Percentiles rank a stretch among this genome's conserved stretches.
phyloP scores from a whole-genome alignment of 2,888 invertebrate genomes.

The Anticlea derivata region DNA sequence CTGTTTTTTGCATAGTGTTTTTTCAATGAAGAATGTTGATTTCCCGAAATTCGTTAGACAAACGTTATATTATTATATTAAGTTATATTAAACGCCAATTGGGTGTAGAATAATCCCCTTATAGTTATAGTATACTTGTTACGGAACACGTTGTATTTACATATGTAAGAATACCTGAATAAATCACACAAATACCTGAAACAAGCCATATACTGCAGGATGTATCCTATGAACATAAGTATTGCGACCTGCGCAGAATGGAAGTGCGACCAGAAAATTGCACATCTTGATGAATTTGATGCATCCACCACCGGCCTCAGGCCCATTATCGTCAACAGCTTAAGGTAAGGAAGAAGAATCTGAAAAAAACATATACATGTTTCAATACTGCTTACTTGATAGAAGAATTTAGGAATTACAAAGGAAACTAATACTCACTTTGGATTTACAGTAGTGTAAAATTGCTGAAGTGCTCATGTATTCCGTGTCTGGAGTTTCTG shows the following conservation, averaged over 20 bases:
- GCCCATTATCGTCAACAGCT: slow-evolving; percentile 89
- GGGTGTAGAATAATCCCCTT: too few species aligned
- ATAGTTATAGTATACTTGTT: too few species aligned
- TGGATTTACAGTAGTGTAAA: slow-evolving; percentile 91
- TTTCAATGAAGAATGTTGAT: too few species aligned
- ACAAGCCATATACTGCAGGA: slow-evolving; percentile 91
- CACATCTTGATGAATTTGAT: slow-evolving; percentile 83
- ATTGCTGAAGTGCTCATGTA: slow-evolving; percentile 90
- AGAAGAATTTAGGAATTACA: neutral
- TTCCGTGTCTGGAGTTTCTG: slow-evolving; percentile 86
- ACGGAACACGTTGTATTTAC: too few species aligned
- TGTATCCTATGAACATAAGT: slow-evolving; percentile 88
- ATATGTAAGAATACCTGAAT: too few species aligned
- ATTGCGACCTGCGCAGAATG: slow-evolving; percentile 88
- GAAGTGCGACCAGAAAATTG: slow-evolving; percentile 85
- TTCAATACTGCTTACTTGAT: neutral
- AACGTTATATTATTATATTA: too few species aligned
- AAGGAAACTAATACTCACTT: slow-evolving; percentile 69
- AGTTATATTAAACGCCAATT: too few species aligned
- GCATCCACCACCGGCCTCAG: slow-evolving; percentile 88
- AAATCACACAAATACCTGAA: slow-evolving; percentile 83
- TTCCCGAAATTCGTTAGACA: too few species aligned
- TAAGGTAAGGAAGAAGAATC: slow-evolving; percentile 90
- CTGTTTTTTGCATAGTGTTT: too few species aligned
- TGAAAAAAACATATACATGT: slow-evolving; percentile 50